Evolutionary conservation across 1,140 invertebrate genomes (phyloP).

Genomic region (Diabrotica virgifera): DNA sequence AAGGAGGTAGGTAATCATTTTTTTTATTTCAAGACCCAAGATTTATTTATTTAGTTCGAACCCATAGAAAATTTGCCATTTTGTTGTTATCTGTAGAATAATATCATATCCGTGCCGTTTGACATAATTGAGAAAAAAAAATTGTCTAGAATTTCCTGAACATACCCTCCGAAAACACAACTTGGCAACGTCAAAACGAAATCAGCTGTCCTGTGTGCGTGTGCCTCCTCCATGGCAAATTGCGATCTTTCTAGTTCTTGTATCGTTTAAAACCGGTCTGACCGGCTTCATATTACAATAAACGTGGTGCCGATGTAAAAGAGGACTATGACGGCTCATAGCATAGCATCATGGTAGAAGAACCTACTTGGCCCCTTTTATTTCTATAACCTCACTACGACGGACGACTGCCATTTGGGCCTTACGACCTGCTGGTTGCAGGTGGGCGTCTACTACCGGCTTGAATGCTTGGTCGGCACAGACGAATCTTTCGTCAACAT

Average conservation of each 20-base stretch:
- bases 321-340: background rate
- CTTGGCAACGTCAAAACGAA: background rate
- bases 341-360: background rate
- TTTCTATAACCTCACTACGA: background rate
- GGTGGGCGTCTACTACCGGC: background rate
- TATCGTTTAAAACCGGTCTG: conserved; percentile 1
- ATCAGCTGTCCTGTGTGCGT: background rate
- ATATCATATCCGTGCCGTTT: no score
- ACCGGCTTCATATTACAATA: conserved; percentile 1
- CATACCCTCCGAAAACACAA: no score
- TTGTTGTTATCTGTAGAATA: no score
- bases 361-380: background rate
- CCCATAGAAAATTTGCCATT: no score
- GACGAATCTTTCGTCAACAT: background rate
- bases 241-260: background rate
- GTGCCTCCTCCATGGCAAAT: background rate
- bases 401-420: background rate
- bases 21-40: no score
- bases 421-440: background rate
- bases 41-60: no score
- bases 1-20: no score
- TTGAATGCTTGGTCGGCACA: background rate
- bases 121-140: no score
- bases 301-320: background rate
- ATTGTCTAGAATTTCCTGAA: no score